A percentile compares a stretch with the other conserved stretches of the same genome.
Conservation (phyloP, 2,113 vertebrate species). For the Xiphophorus couchianus region DNA sequence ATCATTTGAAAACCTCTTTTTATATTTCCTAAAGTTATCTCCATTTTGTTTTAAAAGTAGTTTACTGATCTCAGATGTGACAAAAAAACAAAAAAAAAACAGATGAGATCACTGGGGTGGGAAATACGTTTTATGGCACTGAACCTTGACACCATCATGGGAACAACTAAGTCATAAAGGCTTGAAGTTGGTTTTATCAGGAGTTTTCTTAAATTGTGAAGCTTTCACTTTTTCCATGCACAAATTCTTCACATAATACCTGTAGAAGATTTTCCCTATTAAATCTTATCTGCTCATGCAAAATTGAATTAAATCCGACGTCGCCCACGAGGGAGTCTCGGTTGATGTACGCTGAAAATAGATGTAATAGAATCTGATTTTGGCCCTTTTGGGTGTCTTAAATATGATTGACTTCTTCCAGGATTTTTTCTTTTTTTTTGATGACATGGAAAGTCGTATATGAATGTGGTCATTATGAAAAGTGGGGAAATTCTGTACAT, state of each 20-base stretch:
- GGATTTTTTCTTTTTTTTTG: neutral
- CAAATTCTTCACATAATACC: neutral
- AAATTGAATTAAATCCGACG: neutral
- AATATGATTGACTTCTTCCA: neutral
- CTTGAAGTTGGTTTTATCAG: neutral
- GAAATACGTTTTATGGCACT: too few relatives aligned
- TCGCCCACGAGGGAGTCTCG: neutral
- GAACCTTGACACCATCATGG: neutral
- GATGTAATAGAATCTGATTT: neutral
- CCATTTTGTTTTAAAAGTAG: too few relatives aligned
- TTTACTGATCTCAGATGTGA: too few relatives aligned
- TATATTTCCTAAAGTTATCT: too few relatives aligned
- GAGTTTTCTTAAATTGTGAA: neutral
- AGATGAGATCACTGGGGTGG: neutral
- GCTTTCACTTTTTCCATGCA: neutral
- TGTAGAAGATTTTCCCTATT: neutral
- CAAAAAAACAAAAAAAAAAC: neutral
- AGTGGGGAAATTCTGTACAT: conserved; percentile 12
- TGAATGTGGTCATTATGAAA: neutral
- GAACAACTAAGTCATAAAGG: neutral
- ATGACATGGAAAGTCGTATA: neutral
- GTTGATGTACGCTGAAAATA: neutral
- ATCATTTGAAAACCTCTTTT: too few relatives aligned
- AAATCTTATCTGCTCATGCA: neutral
- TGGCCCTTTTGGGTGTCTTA: neutral